Conservation (phyloP, 2,888 invertebrate genomes). For the Nebria salina region DNA sequence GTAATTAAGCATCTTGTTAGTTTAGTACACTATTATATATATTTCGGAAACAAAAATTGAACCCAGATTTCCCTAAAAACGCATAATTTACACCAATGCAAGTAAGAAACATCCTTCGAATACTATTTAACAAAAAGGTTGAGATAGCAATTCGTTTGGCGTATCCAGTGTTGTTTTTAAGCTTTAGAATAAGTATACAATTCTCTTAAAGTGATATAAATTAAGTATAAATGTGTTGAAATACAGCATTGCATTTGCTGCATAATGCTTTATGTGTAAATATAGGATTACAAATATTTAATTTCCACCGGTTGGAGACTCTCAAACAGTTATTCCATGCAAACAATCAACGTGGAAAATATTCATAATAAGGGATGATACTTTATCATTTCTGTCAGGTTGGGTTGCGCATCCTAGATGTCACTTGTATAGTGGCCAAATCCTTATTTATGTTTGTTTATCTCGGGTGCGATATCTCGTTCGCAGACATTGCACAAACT, state of each 20-base stretch:
- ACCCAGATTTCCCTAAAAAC: too few species aligned
- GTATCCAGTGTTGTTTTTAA: background rate
- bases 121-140: too few species aligned
- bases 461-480: slow-evolving; percentile 49
- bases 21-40: too few species aligned
- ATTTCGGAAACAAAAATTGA: too few species aligned
- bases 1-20: too few species aligned
- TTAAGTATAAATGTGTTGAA: too few species aligned
- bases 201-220: too few species aligned
- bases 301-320: slow-evolving; percentile 21
- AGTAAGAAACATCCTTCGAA: too few species aligned
- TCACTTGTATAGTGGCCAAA: slow-evolving; percentile 51
- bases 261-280: background rate
- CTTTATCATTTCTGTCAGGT: slow-evolving; percentile 38
- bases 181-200: too few species aligned
- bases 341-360: slow-evolving; percentile 33
- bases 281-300: slow-evolving; percentile 36
- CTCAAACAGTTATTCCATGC: background rate
- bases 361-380: slow-evolving; percentile 38
- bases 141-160: background rate
- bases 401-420: slow-evolving; percentile 23
- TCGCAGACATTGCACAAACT: background rate
- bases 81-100: too few species aligned
- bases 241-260: too few species aligned
- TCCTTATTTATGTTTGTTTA: slow-evolving; percentile 56